Base-by-base conservation (phyloP, 2,113 vertebrate species). In the Mesocricetus auratus region DNA sequence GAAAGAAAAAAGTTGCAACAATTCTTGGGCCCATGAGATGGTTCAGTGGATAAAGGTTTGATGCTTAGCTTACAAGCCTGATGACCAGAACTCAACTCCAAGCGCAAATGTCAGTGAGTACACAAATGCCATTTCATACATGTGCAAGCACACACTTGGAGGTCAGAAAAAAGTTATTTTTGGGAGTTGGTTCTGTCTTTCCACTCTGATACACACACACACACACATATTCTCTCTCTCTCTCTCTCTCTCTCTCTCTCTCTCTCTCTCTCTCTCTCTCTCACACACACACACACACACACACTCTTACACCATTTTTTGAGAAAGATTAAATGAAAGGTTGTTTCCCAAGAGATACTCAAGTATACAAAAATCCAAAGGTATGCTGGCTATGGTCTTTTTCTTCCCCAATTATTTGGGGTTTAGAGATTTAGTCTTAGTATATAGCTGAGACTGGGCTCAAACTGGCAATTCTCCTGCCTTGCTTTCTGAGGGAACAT, bases 301-400 rank as follows among this genome's bases (percentile, higher is more conserved):
- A 17, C 22, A 78, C 7, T 53, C 12, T 53, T 11, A 42, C n/a
- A 42, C 82, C 24, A 83, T 26, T 58, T 64, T 62, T 45, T 64
- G 39, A 13, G 69, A 15, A 95, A 89, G 39, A 69, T 19, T 39
- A 60, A 96, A 16, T 87, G 7, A 77, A 89, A 96, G 62, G 5
- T 53, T 56, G 21, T 53, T 66, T 50, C 75, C 33, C 75, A 22
- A 92, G 22, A 73, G 4, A 33, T 86, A 26, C 47, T 94, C 29
- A 89, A 96, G 50, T 64, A 95, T 88, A 64, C 12, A 83, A 86
- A 78, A 92, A 50, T 74, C 26, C n/a, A 86, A 92, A 85, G 7
- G 74, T 53, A 68, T 10, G 22, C 26, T 82, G 56, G 36, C 53
- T 64, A 62, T n/a, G 45, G 9, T 81, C 17, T 71, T 12, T 56